Base-by-base conservation (phyloP, 2,113 vertebrate genomes). In the Tetraodon nigroviridis region DNA sequence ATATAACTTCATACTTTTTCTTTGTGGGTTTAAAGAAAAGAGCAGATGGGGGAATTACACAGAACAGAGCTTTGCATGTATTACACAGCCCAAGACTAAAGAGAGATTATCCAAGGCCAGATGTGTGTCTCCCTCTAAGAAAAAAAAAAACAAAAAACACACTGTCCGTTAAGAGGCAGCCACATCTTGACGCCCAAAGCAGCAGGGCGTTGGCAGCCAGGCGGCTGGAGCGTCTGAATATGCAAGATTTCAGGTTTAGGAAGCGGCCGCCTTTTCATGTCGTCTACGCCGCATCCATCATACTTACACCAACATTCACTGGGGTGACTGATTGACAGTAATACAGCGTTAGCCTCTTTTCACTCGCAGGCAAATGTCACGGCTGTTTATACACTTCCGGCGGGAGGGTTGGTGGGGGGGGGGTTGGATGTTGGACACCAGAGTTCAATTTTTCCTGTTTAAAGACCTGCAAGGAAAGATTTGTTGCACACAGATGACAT, bases 51-150 rank as follows among this genome's bases (percentile, higher is more conserved):
- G 67, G 66, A 81, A 88, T 86, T 78, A 86, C 78, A 84, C 58
- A 52, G 54, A 84, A 71, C 76, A 67, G 64, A 83, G 84, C 79
- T 79, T 86, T 75, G 78, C 77, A 82, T 86, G 82, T 76, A 74
- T 79, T 84, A 82, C 71, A 78, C 67, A 69, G 66, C 45, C 67
- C 61, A 80, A 84, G 73, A 78, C 67, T 69, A 67, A 84, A 69
- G 78, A 76, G 73, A 86, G 83, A 90, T 86, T 84, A 88, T 82
- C 82, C 79, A 51, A 71, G 71, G 71, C 80, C 88, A 88, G 86
- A 89, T 88, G 88, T 88, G 88, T 86, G 83, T 82, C 80, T 86
- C 78, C 85, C 79, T 84, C 69, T 44, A 65, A 76, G 69, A 64
- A 75, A 79, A 62, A 44, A 44, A 44, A 44, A 17, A 44, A 44